Base-by-base conservation (phyloP, 2,888 invertebrate species). In the Cheilosia grossa region DNA sequence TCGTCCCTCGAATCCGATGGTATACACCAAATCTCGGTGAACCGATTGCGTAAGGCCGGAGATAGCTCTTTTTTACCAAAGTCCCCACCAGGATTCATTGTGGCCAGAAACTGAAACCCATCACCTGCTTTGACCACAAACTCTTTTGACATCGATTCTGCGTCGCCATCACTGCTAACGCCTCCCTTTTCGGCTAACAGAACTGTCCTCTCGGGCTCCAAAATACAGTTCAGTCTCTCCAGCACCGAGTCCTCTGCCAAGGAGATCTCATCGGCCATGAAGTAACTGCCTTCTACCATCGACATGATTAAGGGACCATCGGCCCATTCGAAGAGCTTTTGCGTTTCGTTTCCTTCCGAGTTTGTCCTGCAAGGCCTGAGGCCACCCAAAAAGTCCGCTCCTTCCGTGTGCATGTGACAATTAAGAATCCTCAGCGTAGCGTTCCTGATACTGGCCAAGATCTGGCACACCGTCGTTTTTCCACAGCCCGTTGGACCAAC, bases 1-100 rank as follows among this genome's bases (percentile, higher is more conserved):
- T 99, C 99, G 15, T 94, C 93, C 67, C 94, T 93, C 27, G 94
- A 93, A 17, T 94, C 94, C 10, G 95, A 96, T 63, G 95, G 94
- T 73, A 96, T 96, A 89, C 99, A 99, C 99, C 99, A 99, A 90
- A 99, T 98, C 93, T 99, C 99, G 0, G 99, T 99, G 89, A 99
- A 98, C 59, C 99, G 95, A 93, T 99, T 99, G 64, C 99, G 93
- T 63, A 99, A 92, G 0, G 99, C 99, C 0, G 99, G 99, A 0
- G 99, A 99, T 10, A 99, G 93, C 93, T 99, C 99, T 91, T 99
- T 99, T 91, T 99, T 99, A 3, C 99, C 99, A 91, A 97, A 99
- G 93, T 99, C 99, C 0, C 99, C 99, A 13, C 99, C 99, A 7
- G 99, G 99, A 93, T 99, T 99, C 99, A 99, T 99, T 0, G 99